Evolutionary conservation across 2,888 invertebrate genomes (phyloP), one percentile per base, ranked within the genome.

Genomic region (Bellardia bayeri): DNA sequence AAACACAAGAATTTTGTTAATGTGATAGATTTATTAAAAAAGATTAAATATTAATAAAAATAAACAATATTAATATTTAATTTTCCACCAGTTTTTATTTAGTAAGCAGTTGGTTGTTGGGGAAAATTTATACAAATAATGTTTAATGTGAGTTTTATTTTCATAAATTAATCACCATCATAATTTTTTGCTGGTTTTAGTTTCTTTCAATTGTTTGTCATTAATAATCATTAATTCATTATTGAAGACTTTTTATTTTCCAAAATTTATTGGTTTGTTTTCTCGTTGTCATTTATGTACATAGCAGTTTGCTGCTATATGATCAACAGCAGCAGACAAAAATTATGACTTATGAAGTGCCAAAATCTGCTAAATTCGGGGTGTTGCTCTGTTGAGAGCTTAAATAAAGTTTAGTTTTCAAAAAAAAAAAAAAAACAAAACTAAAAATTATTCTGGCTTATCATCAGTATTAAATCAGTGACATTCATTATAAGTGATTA

Each of bases 401-500:
- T 54, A 69, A 83, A 80, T 64, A 72, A 54, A 82, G 68, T 83
- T 87, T 82, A 79, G 78, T 61, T 58, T 76, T 66, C 66, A 79
- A 86, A 74, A 85, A 69, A 40, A 66, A 9, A 82, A 71, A n/a
- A n/a, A n/a, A n/a, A n/a, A n/a, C n/a, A n/a, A 66, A 71, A 49
- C 49, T 23, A 74, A 66, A 71, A 66, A 45, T 78, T 66, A 42
- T 51, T 42, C 42, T 37, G 63, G 51, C 81, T 85, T 87, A 87
- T 87, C 85, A 84, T 76, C 74, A 49, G 45, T 58, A 56, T 74
- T 78, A 82, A 82, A 87, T 87, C 87, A 68, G 71, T 74, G 82
- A 68, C 87, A 85, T 82, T 87, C 87, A 87, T 82, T 85, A 85
- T 78, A 85, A 87, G 56, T 79, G 85, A 87, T 87, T 85, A 87